Conservation (phyloP, 2,888 invertebrate species). For the Xestoiulus laeticollis region DNA sequence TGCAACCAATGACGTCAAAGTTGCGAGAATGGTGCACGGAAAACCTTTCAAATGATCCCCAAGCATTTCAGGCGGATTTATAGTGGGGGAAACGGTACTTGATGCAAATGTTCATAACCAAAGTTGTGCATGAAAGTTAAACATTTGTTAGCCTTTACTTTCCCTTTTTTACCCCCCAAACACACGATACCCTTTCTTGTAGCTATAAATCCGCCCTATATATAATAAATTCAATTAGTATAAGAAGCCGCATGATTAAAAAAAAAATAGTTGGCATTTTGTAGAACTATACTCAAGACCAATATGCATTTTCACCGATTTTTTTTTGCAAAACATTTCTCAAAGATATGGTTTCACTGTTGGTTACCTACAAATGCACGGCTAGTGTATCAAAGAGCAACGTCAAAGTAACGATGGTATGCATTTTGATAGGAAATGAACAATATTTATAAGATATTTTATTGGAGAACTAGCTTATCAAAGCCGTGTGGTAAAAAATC, state of each 20-base stretch:
- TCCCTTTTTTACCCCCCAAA: background rate
- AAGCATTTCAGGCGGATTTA: slow-evolving; percentile 2
- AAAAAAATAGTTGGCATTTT: background rate
- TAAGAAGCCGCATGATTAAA: background rate
- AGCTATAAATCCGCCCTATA: background rate
- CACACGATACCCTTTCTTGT: background rate
- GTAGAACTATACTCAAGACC: background rate
- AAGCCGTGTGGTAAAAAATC: background rate
- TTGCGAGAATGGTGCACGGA: background rate
- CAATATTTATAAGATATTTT: background rate
- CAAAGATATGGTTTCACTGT: background rate
- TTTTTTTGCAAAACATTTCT: background rate
- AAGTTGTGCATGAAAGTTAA: background rate
- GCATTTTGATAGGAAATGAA: background rate
- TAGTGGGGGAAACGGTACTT: background rate
- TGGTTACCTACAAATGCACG: background rate
- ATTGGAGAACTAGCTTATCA: background rate
- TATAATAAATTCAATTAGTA: background rate
- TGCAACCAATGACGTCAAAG: slow-evolving; percentile 7
- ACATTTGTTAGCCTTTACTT: background rate
- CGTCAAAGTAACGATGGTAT: background rate
- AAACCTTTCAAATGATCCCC: background rate
- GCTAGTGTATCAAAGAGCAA: background rate
- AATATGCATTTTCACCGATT: background rate
- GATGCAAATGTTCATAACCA: background rate